Evolutionary conservation across 2,113 vertebrate species (phyloP).

Genomic region (Leiothrix lutea): DNA sequence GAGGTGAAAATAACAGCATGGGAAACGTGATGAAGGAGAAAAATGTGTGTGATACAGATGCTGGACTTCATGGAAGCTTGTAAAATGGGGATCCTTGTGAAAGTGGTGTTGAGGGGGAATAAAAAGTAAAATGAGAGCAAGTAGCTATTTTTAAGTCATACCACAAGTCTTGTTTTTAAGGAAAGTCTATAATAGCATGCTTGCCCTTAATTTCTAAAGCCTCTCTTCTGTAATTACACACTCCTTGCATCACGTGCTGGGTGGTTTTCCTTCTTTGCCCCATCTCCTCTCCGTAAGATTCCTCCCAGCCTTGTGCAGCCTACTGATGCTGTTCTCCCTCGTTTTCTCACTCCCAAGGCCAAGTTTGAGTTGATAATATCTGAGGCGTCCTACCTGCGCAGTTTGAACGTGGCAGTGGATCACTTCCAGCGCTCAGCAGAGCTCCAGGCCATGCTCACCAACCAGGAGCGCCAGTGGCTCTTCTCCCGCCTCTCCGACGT

Average conservation of each 20-base stretch:
- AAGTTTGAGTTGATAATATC: conserved; percentile 95
- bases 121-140: background rate
- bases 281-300: rapidly evolving
- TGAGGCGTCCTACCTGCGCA: conserved; percentile 92
- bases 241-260: background rate
- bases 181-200: background rate
- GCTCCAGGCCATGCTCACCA: conserved; percentile 78
- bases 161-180: background rate
- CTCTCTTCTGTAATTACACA: background rate
- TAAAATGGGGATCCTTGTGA: background rate
- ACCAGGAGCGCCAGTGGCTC: conserved; percentile 94
- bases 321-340: background rate
- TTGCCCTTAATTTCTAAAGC: background rate
- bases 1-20: background rate
- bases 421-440: conserved; percentile 86
- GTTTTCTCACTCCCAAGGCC: conserved; percentile 71
- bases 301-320: rapidly evolving
- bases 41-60: rapidly evolving
- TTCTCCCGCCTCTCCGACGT: conserved; percentile 91
- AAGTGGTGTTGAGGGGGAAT: background rate
- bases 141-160: background rate
- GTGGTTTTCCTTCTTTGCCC: background rate
- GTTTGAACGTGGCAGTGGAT: conserved; percentile 90
- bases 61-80: background rate
- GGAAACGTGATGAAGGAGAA: background rate